Conservation (phyloP, 2,888 invertebrate genomes). For the Eubasilissa splendida region DNA sequence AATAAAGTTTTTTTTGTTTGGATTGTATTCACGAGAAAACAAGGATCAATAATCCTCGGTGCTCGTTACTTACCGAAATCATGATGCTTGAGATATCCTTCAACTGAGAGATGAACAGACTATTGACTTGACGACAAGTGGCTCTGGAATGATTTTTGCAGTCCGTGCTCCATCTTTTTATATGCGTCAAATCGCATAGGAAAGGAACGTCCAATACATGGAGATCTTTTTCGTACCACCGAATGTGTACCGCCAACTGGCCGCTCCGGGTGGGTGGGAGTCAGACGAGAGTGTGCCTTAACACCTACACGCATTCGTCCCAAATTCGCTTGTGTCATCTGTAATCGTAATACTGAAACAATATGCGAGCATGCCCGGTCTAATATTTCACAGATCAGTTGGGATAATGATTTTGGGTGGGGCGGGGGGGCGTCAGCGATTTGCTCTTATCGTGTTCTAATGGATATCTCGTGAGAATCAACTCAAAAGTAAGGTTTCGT, state of each 20-base stretch:
- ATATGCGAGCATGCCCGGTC: not conserved
- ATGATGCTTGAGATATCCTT: conserved; percentile 45
- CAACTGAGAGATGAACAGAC: conserved; percentile 37
- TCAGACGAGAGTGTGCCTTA: conserved; percentile 14
- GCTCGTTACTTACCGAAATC: conserved; percentile 18
- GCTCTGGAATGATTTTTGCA: conserved; percentile 58
- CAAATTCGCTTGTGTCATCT: not conserved
- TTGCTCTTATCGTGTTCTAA: too few species aligned
- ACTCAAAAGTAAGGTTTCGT: too few species aligned
- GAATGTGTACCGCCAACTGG: conserved; percentile 46
- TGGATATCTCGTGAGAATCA: too few species aligned
- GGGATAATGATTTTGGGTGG: conserved; percentile 12
- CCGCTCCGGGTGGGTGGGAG: conserved; percentile 13
- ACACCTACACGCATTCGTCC: not conserved
- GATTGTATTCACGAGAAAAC: too few species aligned
- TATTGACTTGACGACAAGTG: conserved; percentile 52
- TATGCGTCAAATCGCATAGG: conserved; percentile 59
- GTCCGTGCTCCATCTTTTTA: conserved; percentile 56
- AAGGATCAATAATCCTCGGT: too few species aligned
- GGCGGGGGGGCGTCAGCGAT: not conserved
- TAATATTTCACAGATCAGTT: not conserved
- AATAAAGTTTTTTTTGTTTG: too few species aligned
- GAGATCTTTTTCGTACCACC: conserved; percentile 51
- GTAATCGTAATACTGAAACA: conserved; percentile 30
- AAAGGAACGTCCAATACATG: conserved; percentile 53